Conservation (phyloP, 2,888 invertebrate genomes). For the Phaonia tiefii region DNA sequence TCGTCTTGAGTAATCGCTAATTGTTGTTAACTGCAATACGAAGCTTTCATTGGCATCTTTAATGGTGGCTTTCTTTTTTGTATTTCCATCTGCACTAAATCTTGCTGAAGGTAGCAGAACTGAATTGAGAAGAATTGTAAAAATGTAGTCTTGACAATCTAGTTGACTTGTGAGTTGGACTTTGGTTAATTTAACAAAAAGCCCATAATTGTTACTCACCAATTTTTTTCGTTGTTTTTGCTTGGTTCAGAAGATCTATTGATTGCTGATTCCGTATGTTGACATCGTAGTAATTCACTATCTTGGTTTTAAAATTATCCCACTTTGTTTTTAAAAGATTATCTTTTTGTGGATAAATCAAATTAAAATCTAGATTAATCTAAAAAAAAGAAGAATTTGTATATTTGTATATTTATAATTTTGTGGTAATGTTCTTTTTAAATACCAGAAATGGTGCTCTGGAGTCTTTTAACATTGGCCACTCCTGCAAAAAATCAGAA, state of each 20-base stretch:
- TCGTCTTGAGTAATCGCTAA: slow-evolving; percentile 29
- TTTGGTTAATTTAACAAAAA: no score
- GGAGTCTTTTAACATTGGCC: slow-evolving; percentile 56
- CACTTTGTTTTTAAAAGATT: slow-evolving; percentile 62
- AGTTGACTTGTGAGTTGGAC: no score
- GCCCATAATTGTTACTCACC: slow-evolving; percentile 9
- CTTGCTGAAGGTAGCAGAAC: no score
- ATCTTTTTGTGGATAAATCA: no score
- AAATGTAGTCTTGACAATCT: slow-evolving; percentile 58
- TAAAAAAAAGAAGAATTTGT: slow-evolving; percentile 57
- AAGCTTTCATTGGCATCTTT: slow-evolving; percentile 38
- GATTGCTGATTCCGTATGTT: no score
- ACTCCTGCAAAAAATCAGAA: slow-evolving; percentile 55
- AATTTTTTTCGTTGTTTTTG: not conserved
- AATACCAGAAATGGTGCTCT: slow-evolving; percentile 56
- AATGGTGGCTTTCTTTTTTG: slow-evolving; percentile 9
- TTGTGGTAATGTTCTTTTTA: slow-evolving; percentile 50
- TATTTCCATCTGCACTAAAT: no score
- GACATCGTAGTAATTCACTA: slow-evolving; percentile 49
- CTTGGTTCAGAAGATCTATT: slow-evolving; percentile 11
- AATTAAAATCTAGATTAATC: slow-evolving; percentile 62
- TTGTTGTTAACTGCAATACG: slow-evolving; percentile 23
- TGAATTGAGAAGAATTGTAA: slow-evolving; percentile 51
- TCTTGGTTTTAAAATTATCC: slow-evolving; percentile 48
- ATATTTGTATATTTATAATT: slow-evolving; percentile 52